Evolutionary conservation across 2,888 invertebrate genomes (phyloP).

Genomic region (Geophilus truncorum): DNA sequence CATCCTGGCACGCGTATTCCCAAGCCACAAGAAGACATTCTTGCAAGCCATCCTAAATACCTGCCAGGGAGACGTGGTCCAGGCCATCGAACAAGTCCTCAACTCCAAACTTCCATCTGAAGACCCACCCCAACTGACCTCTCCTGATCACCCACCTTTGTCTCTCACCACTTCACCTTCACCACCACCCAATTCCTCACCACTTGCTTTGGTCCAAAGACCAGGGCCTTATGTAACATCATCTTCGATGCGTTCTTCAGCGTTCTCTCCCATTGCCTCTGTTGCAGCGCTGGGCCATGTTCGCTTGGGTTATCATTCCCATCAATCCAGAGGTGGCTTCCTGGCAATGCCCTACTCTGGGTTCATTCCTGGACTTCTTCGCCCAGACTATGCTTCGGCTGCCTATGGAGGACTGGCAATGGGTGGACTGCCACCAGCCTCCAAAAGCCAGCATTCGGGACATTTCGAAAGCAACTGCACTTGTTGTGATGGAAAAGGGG

Average conservation of each 20-base stretch:
- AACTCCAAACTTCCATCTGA: slow-evolving; percentile 11
- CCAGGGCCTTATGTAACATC: slow-evolving; percentile 29
- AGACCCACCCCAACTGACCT: background rate
- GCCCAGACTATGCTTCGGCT: slow-evolving; percentile 35
- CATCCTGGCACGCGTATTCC: slow-evolving; percentile 82
- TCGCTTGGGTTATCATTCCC: slow-evolving; percentile 22
- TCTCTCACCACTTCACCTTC: background rate
- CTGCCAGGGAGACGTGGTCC: slow-evolving; percentile 81
- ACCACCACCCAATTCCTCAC: slow-evolving; percentile 8
- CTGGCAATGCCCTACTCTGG: slow-evolving; percentile 36
- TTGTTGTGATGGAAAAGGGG: slow-evolving; percentile 30
- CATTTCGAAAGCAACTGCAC: slow-evolving; percentile 28
- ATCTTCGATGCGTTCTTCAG: slow-evolving; percentile 44
- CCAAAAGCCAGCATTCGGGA: background rate
- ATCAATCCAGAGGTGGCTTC: slow-evolving; percentile 31
- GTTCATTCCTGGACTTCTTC: slow-evolving; percentile 35
- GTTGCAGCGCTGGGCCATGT: slow-evolving; percentile 34
- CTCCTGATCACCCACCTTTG: slow-evolving; percentile 2
- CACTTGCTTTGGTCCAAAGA: slow-evolving; percentile 28
- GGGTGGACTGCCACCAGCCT: background rate
- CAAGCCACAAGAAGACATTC: slow-evolving; percentile 75
- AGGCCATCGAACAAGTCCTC: slow-evolving; percentile 83
- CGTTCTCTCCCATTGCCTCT: slow-evolving; percentile 35
- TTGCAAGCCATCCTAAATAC: slow-evolving; percentile 78
- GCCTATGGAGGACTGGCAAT: slow-evolving; percentile 1